Conservation (phyloP, 2,888 invertebrate genomes). For the Desoria tigrina region DNA sequence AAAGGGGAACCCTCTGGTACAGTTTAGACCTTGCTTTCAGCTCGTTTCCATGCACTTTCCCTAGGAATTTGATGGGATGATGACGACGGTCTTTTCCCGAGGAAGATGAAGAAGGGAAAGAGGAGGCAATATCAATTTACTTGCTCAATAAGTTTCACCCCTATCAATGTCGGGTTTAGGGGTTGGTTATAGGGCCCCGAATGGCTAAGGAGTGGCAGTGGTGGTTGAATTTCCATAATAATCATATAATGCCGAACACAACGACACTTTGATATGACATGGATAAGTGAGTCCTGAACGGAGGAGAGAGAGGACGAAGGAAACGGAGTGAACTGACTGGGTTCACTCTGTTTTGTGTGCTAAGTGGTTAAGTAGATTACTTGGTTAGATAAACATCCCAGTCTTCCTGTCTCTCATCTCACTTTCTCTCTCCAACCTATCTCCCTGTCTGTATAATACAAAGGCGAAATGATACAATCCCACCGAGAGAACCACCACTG, state of each 20-base stretch:
- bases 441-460: neutral
- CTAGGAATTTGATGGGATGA: no score
- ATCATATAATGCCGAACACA: slow-evolving; percentile 15
- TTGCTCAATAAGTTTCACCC: slow-evolving; percentile 25
- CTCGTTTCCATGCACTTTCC: no score
- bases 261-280: slow-evolving; percentile 31
- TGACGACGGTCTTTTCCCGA: no score
- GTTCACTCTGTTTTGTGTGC: slow-evolving; percentile 21
- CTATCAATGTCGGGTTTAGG: slow-evolving; percentile 23
- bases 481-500: no score
- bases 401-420: slow-evolving; percentile 24
- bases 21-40: no score
- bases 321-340: neutral
- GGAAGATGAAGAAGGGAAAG: slow-evolving; percentile 7
- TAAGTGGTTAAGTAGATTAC: slow-evolving; percentile 47
- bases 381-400: slow-evolving; percentile 41
- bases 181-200: slow-evolving; percentile 10
- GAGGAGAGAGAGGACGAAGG: neutral
- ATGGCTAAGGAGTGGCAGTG: slow-evolving; percentile 11
- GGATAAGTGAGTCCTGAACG: slow-evolving; percentile 18
- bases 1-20: no score
- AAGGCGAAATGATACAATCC: neutral
- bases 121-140: slow-evolving; percentile 19
- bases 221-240: slow-evolving; percentile 35
- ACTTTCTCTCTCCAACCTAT: neutral